Conservation (phyloP, 2,888 invertebrate species). For the Orthosia incerta region DNA sequence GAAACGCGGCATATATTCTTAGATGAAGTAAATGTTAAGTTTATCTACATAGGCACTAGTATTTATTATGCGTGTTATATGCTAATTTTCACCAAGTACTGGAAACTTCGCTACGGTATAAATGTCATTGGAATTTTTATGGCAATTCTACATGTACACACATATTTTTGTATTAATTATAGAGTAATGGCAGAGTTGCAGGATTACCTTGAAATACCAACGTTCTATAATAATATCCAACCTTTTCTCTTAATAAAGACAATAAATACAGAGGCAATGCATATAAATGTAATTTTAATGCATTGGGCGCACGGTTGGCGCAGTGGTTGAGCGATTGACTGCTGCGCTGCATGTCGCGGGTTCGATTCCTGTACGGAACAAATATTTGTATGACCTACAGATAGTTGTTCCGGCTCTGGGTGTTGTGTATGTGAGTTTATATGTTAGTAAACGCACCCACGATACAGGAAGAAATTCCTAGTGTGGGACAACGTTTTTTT, state of each 20-base stretch:
- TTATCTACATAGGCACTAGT: slow-evolving; percentile 11
- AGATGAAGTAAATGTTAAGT: slow-evolving; percentile 40
- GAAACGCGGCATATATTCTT: slow-evolving; percentile 6
- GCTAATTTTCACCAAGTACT: slow-evolving; percentile 34
- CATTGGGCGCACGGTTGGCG: too few species aligned
- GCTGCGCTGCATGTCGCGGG: too few species aligned
- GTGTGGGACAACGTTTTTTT: too few species aligned
- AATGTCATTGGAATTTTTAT: slow-evolving; percentile 29
- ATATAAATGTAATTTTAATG: neutral
- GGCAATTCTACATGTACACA: slow-evolving; percentile 5
- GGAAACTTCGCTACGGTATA: slow-evolving; percentile 19
- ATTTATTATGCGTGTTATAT: slow-evolving; percentile 44
- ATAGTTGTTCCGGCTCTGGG: too few species aligned
- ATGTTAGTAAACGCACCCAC: too few species aligned
- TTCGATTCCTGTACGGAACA: too few species aligned
- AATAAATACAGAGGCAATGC: slow-evolving; percentile 1
- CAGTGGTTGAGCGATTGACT: too few species aligned
- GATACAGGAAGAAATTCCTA: too few species aligned
- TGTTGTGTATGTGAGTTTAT: too few species aligned
- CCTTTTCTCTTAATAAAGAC: neutral
- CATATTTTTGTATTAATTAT: slow-evolving; percentile 19
- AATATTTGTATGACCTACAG: too few species aligned
- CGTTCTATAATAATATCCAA: slow-evolving; percentile 15
- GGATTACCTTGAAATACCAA: slow-evolving; percentile 35
- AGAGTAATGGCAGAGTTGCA: slow-evolving; percentile 20